These are phyloP conservation scores for Barbus barbus DNA, from an alignment of 2,113 vertebrate species.

Conservation along the genomic window DNA sequence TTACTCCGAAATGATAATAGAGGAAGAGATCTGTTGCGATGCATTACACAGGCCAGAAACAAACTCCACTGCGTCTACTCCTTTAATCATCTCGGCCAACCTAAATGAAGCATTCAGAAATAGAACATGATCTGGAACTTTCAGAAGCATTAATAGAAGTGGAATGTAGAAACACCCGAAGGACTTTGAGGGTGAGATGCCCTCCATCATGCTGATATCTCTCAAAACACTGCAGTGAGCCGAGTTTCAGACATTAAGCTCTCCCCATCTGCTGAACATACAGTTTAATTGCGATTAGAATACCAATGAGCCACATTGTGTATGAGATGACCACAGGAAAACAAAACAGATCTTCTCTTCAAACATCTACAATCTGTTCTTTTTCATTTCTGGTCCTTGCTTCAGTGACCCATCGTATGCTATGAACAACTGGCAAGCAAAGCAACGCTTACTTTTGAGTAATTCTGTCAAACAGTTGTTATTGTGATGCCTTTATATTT, in stretches of 20 bases:
- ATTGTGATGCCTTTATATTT: not conserved
- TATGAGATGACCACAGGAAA: slow-evolving; percentile 31
- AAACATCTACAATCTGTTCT: slow-evolving; percentile 50
- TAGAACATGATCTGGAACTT: slow-evolving; percentile 2
- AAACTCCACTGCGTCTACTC: not conserved
- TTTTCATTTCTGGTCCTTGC: slow-evolving; percentile 32
- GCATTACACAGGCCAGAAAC: not conserved
- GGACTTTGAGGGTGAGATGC: slow-evolving; percentile 20
- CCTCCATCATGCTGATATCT: slow-evolving; percentile 51
- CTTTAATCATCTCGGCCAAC: not conserved
- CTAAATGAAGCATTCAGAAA: slow-evolving; percentile 9
- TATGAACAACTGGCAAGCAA: slow-evolving; percentile 1
- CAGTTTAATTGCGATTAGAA: slow-evolving; percentile 49
- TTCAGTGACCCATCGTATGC: slow-evolving; percentile 36
- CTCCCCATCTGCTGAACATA: slow-evolving; percentile 39
- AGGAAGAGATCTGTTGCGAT: not conserved
- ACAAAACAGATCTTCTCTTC: slow-evolving; percentile 10
- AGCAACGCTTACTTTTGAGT: not conserved
- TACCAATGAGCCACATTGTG: slow-evolving; percentile 33
- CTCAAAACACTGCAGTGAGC: slow-evolving; percentile 27
- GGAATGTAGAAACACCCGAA: not conserved
- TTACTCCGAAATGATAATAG: slow-evolving; percentile 39
- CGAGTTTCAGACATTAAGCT: slow-evolving; percentile 32
- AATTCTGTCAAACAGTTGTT: not conserved
- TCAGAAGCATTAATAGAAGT: not conserved